These are phyloP conservation scores for Teleogryllus oceanicus DNA, from an alignment of 2,888 invertebrate genomes.

Conservation along the genomic window DNA sequence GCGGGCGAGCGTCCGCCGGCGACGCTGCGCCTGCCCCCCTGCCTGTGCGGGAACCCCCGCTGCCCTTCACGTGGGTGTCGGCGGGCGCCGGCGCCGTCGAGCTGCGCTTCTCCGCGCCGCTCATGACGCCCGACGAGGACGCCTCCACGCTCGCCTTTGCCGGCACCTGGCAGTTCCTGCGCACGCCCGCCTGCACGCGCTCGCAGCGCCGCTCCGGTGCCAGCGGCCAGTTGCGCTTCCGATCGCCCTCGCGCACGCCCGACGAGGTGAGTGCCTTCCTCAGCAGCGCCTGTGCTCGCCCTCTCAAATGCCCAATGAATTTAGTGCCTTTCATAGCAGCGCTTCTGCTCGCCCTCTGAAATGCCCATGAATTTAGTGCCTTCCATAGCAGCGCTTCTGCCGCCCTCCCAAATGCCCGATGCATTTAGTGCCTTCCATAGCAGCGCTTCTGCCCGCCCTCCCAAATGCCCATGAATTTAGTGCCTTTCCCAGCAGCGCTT, in stretches of 20 bases:
- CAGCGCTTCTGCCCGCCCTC: too few relatives aligned
- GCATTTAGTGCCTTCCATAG: too few relatives aligned
- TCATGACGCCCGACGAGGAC: conserved; percentile 83
- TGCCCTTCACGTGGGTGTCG: conserved; percentile 74
- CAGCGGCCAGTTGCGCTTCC: conserved; percentile 70
- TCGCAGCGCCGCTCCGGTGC: conserved; percentile 69
- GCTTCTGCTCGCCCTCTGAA: too few relatives aligned
- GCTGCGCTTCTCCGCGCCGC: conserved; percentile 73
- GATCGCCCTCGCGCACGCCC: conserved; percentile 51
- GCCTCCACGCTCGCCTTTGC: conserved; percentile 81
- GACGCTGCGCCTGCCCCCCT: conserved; percentile 68
- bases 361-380: conserved; percentile 60
- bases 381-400: too few relatives aligned
- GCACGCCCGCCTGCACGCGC: conserved; percentile 66
- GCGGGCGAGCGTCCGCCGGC: conserved; percentile 47
- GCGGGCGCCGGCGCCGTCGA: conserved; percentile 68
- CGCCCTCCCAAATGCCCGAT: too few relatives aligned
- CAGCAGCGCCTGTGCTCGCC: conserved; percentile 59
- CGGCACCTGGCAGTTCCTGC: conserved; percentile 76
- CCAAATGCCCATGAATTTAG: too few relatives aligned
- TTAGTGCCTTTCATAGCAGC: conserved; percentile 43
- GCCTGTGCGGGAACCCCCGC: conserved; percentile 58
- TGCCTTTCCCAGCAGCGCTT: too few relatives aligned
- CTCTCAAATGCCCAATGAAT: conserved; percentile 46
- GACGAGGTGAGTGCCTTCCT: conserved; percentile 50